Evolutionary conservation across 92 coral and sea anemone genomes (phyloP).

Genomic region (Paragorgia papillata): DNA sequence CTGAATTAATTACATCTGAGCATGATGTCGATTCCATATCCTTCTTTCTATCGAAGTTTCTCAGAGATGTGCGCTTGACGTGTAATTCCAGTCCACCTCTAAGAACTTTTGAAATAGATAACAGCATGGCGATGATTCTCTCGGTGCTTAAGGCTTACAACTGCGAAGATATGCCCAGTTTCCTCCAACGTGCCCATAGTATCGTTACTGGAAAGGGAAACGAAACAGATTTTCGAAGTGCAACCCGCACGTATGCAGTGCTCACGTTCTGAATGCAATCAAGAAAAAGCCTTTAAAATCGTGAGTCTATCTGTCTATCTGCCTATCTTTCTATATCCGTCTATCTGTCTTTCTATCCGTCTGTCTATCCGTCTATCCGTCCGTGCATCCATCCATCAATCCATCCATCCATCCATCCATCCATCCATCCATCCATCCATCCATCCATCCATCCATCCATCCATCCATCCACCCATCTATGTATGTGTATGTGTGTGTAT

Average conservation of each 20-base stretch:
- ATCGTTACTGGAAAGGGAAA: background rate
- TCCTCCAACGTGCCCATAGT: background rate
- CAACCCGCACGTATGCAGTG: background rate
- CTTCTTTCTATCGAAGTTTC: background rate
- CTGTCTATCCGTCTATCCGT: too few species aligned
- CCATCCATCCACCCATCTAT: background rate
- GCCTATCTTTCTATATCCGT: too few species aligned
- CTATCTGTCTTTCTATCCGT: too few species aligned
- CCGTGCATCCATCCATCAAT: too few species aligned
- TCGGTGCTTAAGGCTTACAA: background rate
- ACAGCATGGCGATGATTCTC: conserved; percentile 7
- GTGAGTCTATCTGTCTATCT: too few species aligned
- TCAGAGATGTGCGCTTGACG: background rate
- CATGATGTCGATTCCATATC: conserved; percentile 2
- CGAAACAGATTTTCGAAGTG: background rate
- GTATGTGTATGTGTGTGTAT: background rate
- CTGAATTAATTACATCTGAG: background rate
- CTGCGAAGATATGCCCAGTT: background rate
- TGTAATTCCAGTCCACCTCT: background rate
- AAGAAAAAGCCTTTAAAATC: background rate
- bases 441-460: too few species aligned
- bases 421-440: too few species aligned
- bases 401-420: too few species aligned
- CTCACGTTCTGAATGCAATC: background rate
- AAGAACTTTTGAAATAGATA: background rate